Conservation (phyloP, 1,140 invertebrate species). For the Bacillus rossius region DNA sequence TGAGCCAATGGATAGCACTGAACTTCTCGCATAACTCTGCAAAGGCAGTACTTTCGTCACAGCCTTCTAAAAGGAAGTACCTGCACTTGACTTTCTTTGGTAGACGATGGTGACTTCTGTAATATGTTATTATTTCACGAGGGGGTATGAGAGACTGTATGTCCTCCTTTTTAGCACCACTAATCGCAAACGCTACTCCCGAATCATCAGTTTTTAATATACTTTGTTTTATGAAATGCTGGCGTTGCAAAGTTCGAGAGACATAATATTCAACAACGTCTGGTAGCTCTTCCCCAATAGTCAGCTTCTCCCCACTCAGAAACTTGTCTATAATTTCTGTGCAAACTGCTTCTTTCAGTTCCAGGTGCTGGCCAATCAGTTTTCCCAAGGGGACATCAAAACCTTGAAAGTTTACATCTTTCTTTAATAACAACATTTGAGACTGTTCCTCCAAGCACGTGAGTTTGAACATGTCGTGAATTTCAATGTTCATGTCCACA, state of each 20-base stretch:
- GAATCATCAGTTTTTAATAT: background rate
- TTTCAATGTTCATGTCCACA: background rate
- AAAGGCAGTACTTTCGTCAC: background rate
- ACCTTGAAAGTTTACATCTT: background rate
- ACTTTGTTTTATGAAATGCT: background rate
- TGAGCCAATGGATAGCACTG: background rate
- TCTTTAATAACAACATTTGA: background rate
- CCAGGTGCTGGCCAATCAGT: too few relatives aligned
- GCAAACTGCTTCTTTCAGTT: too few relatives aligned
- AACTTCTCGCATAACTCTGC: background rate
- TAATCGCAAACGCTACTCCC: background rate
- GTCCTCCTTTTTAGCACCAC: background rate
- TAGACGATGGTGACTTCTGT: background rate
- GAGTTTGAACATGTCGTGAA: background rate
- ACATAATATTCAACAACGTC: background rate
- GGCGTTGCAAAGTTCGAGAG: background rate
- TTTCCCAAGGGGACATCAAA: too few relatives aligned
- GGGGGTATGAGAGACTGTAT: background rate
- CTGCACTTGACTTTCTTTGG: background rate
- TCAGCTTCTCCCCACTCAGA: too few relatives aligned
- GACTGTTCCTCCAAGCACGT: background rate
- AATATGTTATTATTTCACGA: background rate
- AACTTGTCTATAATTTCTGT: too few relatives aligned
- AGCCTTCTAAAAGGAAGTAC: background rate
- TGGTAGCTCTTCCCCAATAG: background rate